Evolutionary conservation across 2,113 vertebrate genomes (phyloP).

Genomic region (Sigmodon hispidus): DNA sequence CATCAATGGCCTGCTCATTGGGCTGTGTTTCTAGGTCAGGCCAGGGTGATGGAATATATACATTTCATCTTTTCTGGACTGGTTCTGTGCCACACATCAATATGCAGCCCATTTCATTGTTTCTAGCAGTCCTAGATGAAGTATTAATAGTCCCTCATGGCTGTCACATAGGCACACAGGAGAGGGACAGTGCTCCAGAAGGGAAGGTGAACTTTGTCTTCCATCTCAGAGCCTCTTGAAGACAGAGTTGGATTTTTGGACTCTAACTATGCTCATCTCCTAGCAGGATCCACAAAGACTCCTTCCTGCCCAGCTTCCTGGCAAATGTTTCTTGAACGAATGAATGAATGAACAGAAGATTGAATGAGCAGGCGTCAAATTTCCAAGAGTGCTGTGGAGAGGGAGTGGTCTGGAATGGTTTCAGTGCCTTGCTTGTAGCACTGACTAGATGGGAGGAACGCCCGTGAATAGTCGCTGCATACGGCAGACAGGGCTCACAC

Average conservation of each 20-base stretch:
- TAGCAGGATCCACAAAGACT: background rate
- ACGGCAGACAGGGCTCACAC: rapidly evolving
- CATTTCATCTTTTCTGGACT: rapidly evolving
- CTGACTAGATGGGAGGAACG: background rate
- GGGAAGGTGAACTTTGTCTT: rapidly evolving
- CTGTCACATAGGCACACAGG: background rate
- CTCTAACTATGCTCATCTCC: background rate
- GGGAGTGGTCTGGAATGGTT: background rate
- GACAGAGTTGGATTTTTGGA: background rate
- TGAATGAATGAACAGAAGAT: background rate
- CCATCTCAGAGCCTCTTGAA: background rate
- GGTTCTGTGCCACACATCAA: background rate
- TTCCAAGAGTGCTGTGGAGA: background rate
- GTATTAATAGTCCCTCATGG: no score
- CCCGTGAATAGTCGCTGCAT: background rate
- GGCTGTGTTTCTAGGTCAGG: background rate
- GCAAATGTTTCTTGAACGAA: constrained; percentile 26
- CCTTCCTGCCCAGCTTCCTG: background rate
- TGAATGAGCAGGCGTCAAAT: background rate
- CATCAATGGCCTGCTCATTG: background rate
- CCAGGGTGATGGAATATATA: background rate
- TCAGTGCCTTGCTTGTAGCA: background rate
- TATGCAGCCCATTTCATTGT: no score
- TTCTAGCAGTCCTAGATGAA: background rate
- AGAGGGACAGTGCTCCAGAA: background rate